Evolutionary conservation across 2,888 invertebrate genomes (phyloP), one percentile per base, ranked within the genome.

Genomic region (Phaonia tiefii): DNA sequence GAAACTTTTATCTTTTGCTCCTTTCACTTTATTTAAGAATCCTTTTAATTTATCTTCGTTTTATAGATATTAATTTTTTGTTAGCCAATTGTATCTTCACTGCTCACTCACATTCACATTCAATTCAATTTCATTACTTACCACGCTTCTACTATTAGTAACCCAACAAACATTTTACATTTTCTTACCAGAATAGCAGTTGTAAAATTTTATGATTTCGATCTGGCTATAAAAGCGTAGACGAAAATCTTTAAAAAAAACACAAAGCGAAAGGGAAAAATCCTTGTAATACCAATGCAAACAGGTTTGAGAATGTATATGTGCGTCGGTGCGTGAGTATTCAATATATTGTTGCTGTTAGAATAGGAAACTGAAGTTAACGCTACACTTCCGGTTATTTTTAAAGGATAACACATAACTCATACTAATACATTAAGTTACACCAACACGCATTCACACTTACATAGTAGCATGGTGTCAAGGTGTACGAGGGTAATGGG

Each of bases 311-410:
- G n/a, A n/a, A n/a, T n/a, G n/a, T n/a, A n/a, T n/a, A n/a, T n/a
- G n/a, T n/a, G n/a, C n/a, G n/a, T 56, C 0, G 8, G 60, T 42
- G 63, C 20, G 42, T 25, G 60, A 20, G 39, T 20, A 51, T 31
- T 31, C 11, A 15, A 60, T 37, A 39, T 60, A 37, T 60, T 22
- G 42, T 15, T 49, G 58, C 58, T 60, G 42, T 70, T 51, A 70
- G 60, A 42, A 39, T 69, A 60, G 51, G 44, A 63, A 42, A 69
- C 20, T 75, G 26, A 63, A 44, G 22, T 44, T 70, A 69, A 70
- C 15, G 31, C 51, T 54, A 75, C 69, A 75, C 63, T 75, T 75
- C 63, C 75, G 58, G 39, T 15, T 75, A 67, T 42, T 37, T 44
- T 58, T 60, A 72, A 63, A 51, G 63, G 20, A 7, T 63, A 42